Conservation (phyloP, 2,113 vertebrate genomes). For the Thermophis baileyi region DNA sequence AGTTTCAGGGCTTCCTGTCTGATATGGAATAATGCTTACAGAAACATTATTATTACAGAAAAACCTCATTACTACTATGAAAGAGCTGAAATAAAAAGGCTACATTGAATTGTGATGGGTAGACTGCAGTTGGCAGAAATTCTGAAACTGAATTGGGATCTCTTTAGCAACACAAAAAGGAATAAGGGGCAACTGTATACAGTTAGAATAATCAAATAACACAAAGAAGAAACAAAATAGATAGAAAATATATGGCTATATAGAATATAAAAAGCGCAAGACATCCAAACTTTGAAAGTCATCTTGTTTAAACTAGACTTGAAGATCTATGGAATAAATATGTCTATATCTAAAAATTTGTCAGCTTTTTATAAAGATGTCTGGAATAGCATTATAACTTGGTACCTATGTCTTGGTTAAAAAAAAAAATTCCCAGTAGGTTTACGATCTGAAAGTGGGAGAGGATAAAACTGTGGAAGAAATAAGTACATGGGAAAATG, state of each 20-base stretch:
- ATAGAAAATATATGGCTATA: neutral
- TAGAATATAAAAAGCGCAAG: neutral
- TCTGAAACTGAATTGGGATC: neutral
- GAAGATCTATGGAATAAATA: conserved; percentile 8
- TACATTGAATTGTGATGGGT: no score
- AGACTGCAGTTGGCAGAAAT: no score
- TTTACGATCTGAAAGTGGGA: no score
- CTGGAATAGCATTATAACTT: neutral
- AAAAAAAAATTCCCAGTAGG: neutral
- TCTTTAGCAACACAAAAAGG: neutral
- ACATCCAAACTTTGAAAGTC: neutral
- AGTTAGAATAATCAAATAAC: neutral
- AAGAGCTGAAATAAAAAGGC: no score
- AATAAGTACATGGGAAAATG: conserved; percentile 15
- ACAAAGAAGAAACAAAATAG: neutral
- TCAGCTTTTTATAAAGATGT: conserved; percentile 6
- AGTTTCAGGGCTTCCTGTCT: no score
- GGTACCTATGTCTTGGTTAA: neutral
- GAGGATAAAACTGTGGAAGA: neutral
- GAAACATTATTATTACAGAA: no score
- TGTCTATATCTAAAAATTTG: conserved; percentile 9
- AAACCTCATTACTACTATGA: no score
- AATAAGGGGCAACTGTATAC: neutral
- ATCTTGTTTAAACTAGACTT: neutral
- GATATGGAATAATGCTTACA: no score